Conservation (phyloP, 2,888 invertebrate genomes). For the Phymatocera aterrima region DNA sequence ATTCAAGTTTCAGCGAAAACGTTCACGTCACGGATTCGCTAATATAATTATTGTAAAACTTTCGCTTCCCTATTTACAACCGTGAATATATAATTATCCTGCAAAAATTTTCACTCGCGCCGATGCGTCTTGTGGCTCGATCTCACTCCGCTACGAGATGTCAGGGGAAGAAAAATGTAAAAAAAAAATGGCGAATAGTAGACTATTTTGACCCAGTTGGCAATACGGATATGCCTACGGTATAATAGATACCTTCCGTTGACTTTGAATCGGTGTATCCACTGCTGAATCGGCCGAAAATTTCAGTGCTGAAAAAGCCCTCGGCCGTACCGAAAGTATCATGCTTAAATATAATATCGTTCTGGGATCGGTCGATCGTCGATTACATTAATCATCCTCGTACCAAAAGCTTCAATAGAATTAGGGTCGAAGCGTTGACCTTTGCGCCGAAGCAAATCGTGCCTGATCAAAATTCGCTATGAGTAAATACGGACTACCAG, state of each 20-base stretch:
- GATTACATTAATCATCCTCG: slow-evolving; percentile 14
- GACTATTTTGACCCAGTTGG: slow-evolving; percentile 33
- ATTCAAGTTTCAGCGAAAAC: too few species aligned
- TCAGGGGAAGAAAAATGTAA: not conserved
- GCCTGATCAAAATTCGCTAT: not conserved
- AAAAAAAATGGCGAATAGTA: slow-evolving; percentile 19
- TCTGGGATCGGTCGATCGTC: not conserved
- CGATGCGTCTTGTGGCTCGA: not conserved
- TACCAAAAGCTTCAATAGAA: slow-evolving; percentile 2
- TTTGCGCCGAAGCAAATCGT: not conserved
- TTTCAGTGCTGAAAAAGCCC: not conserved
- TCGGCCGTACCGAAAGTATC: not conserved
- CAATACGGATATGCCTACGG: too few species aligned
- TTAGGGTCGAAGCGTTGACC: not conserved
- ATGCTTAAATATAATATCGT: not conserved
- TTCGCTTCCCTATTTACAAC: not conserved
- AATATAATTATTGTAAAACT: too few species aligned
- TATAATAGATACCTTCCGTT: not conserved
- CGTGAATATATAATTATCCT: slow-evolving; percentile 1
- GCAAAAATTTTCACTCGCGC: not conserved
- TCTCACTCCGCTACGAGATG: not conserved
- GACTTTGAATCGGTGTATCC: not conserved
- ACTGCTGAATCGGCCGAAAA: not conserved
- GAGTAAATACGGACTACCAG: not conserved
- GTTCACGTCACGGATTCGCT: too few species aligned